Evolutionary conservation across 2,888 invertebrate species (phyloP), one percentile per base, ranked within the genome.

Genomic region (Meteorus cinctellus): DNA sequence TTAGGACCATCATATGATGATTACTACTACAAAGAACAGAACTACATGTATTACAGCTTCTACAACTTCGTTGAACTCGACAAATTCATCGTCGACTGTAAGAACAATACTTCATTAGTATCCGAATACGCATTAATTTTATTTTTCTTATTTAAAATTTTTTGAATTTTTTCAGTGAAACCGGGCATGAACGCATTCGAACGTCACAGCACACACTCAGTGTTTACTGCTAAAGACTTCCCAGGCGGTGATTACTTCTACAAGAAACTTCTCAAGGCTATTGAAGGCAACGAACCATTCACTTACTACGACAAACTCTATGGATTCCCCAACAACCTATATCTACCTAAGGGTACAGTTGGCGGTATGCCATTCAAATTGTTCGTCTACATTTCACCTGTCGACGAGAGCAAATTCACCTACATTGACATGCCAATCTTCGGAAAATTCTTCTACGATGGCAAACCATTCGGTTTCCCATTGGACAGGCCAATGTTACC

Each of bases 1-100:
- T 84, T 95, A 71, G 95, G 94, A 82, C 95, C 95, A 16, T 94
- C 94, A 86, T 92, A 91, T 85, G 92, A 93, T 82, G 90, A 91
- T 82, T 90, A 90, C 75, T 91, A 93, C 70, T 91, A 88, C 77
- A 79, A 80, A 77, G 48, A 78, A 74, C 45, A 60, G 6, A 72
- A 72, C 68, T 70, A 74, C 36, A 82, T 84, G 62, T 85, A 85
- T 81, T 86, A 86, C 82, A 80, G 85, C 92, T 90, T 75, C 77
- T 88, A 90, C 85, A 92, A 94, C 89, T 94, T 94, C 85, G 91
- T 92, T 80, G 91, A 92, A 85, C 86, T 94, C 69, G 94, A 94
- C 88, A 87, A 91, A 79, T 93, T 92, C 88, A 81, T 87, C 51
- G 86, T 91, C 74, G 90, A 91, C 69, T 87, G 92, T 92, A 86